phyloP scores from a whole-genome alignment of 1,140 invertebrate species.

The Monomorium pharaonis region DNA sequence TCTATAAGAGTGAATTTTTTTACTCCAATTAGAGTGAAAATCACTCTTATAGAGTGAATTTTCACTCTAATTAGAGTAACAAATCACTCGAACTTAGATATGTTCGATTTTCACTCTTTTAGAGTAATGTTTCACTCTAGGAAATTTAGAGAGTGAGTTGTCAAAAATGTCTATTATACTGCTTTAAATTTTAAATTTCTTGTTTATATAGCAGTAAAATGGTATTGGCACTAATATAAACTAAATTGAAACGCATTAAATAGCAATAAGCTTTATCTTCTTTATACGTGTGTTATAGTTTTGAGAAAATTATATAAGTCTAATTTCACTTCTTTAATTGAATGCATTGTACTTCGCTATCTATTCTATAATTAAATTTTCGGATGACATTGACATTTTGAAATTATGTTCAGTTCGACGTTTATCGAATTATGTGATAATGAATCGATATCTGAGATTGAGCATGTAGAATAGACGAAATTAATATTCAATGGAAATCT shows the following conservation, averaged over 20 bases:
- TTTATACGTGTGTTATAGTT: not conserved
- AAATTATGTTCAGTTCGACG: conserved; percentile 16
- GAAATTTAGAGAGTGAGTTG: too few relatives aligned
- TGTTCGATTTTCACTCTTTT: too few relatives aligned
- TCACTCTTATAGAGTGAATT: too few relatives aligned
- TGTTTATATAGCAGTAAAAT: conserved; percentile 7
- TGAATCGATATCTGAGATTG: conserved; percentile 45
- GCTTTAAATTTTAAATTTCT: conserved; percentile 32
- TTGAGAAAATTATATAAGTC: not conserved
- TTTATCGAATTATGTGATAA: conserved; percentile 40
- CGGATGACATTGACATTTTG: conserved; percentile 12
- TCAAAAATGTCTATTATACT: conserved; percentile 7
- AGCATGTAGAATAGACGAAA: conserved; percentile 13
- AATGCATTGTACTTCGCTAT: not conserved
- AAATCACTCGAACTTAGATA: too few relatives aligned
- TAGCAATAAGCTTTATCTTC: too few relatives aligned
- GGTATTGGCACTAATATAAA: not conserved
- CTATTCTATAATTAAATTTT: conserved; percentile 17
- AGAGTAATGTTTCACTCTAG: too few relatives aligned
- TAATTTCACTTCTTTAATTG: not conserved
- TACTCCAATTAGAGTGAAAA: too few relatives aligned
- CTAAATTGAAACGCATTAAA: not conserved
- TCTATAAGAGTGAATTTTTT: too few relatives aligned
- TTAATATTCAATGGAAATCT: conserved; percentile 39
- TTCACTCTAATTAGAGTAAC: too few relatives aligned